These are phyloP conservation scores for Conchocele bisecta DNA, from an alignment of 2,888 invertebrate genomes.

Conservation along the genomic window DNA sequence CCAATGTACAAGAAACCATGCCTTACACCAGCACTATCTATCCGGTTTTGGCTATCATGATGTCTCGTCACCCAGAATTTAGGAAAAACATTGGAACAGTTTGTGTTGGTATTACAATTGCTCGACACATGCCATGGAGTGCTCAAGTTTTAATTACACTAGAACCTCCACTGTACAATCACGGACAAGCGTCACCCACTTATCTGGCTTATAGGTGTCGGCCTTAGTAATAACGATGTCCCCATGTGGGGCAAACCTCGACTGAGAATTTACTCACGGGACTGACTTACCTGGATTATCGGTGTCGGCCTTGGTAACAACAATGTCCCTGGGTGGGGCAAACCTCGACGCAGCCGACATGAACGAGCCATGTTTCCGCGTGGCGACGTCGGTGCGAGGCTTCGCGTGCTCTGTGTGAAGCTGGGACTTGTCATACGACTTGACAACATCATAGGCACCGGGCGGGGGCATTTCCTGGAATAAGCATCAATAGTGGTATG, in stretches of 20 bases:
- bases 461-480: constrained; percentile 80
- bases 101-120: no score
- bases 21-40: no score
- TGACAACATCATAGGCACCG: constrained; percentile 79
- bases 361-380: constrained; percentile 79
- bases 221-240: constrained; percentile 70
- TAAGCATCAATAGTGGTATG: no score
- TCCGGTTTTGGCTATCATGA: no score
- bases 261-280: neutral
- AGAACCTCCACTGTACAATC: no score
- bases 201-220: constrained; percentile 78
- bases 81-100: no score
- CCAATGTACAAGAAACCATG: no score
- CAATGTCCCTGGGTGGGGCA: constrained; percentile 76
- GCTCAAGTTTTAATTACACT: no score
- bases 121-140: no score
- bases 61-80: no score
- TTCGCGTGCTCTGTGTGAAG: constrained; percentile 62
- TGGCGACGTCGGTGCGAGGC: constrained; percentile 77
- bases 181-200: constrained; percentile 17
- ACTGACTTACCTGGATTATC: constrained; percentile 75
- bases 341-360: constrained; percentile 79
- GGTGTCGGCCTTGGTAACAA: constrained; percentile 68
- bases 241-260: constrained; percentile 78
- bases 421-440: constrained; percentile 76